These are phyloP conservation scores for Myotis vivesi DNA, from an alignment of 2,797 vertebrate genomes.

Conservation along the genomic window DNA sequence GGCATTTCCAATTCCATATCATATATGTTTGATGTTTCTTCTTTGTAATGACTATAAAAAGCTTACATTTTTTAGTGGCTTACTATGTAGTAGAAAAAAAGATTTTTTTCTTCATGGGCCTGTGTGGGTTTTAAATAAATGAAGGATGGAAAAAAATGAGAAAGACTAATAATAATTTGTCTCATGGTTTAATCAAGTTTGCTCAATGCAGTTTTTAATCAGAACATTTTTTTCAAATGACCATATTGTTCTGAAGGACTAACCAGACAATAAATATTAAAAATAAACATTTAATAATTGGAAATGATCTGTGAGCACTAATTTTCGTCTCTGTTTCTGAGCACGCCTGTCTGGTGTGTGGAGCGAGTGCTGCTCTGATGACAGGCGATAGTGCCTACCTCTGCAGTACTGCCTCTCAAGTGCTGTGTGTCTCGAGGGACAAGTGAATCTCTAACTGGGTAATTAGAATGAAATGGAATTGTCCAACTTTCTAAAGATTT, in stretches of 20 bases:
- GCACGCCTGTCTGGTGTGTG: neutral
- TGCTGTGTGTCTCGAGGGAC: neutral
- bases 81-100: neutral
- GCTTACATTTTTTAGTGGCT: neutral
- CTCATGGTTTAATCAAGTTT: neutral
- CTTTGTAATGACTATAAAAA: neutral
- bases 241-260: neutral
- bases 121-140: neutral
- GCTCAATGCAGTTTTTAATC: neutral
- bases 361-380: neutral
- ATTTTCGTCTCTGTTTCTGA: neutral
- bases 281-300: neutral
- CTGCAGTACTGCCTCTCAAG: neutral
- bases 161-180: neutral
- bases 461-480: slow-evolving; percentile 2
- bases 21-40: neutral
- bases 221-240: neutral
- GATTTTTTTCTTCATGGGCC: neutral
- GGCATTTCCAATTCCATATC: neutral
- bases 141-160: neutral
- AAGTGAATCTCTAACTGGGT: neutral
- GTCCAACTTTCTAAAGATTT: neutral
- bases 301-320: neutral
- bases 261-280: neutral
- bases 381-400: neutral